A percentile compares a stretch with the other conserved stretches of the same genome.
Conservation (phyloP, 2,888 invertebrate species). For the Trichopoda pennipes region DNA sequence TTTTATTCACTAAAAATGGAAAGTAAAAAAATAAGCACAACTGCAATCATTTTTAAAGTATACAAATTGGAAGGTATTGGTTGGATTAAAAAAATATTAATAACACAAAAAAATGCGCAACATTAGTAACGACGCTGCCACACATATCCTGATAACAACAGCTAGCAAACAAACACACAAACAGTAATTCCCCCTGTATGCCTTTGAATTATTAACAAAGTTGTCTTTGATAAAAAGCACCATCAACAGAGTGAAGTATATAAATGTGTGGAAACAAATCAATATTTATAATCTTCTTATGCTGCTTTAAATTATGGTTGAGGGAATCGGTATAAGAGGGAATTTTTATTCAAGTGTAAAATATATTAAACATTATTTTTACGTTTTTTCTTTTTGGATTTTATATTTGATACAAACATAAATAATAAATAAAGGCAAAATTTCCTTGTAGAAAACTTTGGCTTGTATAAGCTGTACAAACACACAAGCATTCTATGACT, state of each 20-base stretch:
- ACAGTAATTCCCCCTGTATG: background rate
- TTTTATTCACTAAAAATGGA: no score
- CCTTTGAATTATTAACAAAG: background rate
- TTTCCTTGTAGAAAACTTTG: background rate
- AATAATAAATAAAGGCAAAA: conserved; percentile 1
- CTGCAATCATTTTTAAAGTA: no score
- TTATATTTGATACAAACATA: conserved; percentile 26
- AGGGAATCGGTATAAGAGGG: background rate
- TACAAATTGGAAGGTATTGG: no score
- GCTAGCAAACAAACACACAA: no score
- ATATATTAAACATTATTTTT: conserved; percentile 33
- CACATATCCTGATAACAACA: no score
- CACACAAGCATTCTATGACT: background rate
- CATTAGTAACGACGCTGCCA: no score
- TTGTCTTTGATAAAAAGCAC: background rate
- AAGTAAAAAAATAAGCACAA: no score
- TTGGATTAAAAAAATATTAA: no score
- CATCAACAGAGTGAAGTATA: background rate
- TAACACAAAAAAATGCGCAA: no score
- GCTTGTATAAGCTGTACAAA: background rate
- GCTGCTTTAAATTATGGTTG: conserved; percentile 17
- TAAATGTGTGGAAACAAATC: conserved; percentile 33
- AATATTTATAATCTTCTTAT: conserved; percentile 46
- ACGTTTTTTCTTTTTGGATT: background rate
- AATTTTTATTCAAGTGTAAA: conserved; percentile 10